A percentile compares a stretch with the other conserved stretches of the same genome.
phyloP scores from a whole-genome alignment of 2,113 vertebrate genomes.

The Hypanus sabinus region DNA sequence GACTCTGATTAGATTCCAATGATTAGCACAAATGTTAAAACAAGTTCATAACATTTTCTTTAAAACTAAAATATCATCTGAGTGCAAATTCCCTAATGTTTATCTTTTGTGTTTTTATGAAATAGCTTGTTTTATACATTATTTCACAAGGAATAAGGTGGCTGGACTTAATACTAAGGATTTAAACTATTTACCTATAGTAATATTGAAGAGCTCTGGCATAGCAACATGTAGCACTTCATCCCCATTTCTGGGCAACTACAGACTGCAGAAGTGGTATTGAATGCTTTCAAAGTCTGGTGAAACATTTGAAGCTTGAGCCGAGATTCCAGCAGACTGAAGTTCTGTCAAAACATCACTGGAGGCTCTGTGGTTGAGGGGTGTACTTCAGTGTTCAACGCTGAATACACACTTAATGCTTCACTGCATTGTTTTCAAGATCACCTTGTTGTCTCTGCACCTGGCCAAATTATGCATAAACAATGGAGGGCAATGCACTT shows the following conservation, averaged over 20 bases:
- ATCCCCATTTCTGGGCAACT: background rate
- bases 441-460: too few relatives aligned
- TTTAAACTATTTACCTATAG: background rate
- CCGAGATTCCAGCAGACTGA: background rate
- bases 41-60: background rate
- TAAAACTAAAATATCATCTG: background rate
- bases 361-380: background rate
- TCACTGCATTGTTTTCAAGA: background rate
- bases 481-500: too few relatives aligned
- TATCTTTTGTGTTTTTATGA: background rate
- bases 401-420: background rate
- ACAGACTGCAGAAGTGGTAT: background rate
- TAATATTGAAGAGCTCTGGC: background rate
- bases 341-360: background rate
- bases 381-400: background rate
- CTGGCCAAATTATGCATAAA: too few relatives aligned
- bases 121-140: background rate
- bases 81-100: background rate
- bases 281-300: background rate
- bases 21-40: background rate
- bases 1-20: background rate
- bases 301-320: background rate
- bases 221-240: background rate
- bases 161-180: background rate
- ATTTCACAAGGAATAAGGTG: background rate